Evolutionary conservation across 2,113 vertebrate genomes (phyloP).

Genomic region (Herpailurus yagouaroundi): DNA sequence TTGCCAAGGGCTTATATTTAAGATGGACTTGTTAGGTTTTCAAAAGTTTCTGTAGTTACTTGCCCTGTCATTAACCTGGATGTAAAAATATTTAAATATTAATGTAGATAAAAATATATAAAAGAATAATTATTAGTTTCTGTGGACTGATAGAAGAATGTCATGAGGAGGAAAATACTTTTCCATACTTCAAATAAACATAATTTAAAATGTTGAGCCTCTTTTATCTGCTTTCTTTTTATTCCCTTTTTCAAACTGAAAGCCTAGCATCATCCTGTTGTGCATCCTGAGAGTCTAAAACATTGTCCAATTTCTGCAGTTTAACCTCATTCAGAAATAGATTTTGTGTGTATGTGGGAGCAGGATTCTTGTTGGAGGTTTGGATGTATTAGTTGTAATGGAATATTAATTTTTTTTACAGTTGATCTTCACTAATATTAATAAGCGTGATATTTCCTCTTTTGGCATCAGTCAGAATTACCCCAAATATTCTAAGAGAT

Average conservation of each 20-base stretch:
- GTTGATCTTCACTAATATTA: not conserved
- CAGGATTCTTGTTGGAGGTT: not conserved
- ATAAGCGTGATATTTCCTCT: not conserved
- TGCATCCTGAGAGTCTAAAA: not conserved
- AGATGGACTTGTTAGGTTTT: not conserved
- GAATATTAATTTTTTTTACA: not conserved
- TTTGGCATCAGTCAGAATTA: not conserved
- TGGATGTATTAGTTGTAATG: not conserved
- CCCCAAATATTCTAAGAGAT: not conserved
- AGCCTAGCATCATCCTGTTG: not conserved
- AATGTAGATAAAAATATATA: not conserved
- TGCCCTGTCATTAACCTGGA: not conserved
- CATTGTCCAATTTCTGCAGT: not conserved
- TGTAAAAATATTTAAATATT: not conserved
- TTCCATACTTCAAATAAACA: not conserved
- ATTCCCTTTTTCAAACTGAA: not conserved
- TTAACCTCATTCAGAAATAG: not conserved
- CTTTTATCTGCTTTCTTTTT: not conserved
- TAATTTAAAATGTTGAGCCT: not conserved
- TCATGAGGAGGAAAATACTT: not conserved
- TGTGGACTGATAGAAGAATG: not conserved
- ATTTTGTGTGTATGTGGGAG: not conserved
- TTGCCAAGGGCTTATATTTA: not conserved
- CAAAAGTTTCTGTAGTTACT: not conserved
- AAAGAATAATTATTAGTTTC: not conserved